Base-by-base conservation (phyloP, 2,113 vertebrate genomes). In the Micronycteris hirsuta region DNA sequence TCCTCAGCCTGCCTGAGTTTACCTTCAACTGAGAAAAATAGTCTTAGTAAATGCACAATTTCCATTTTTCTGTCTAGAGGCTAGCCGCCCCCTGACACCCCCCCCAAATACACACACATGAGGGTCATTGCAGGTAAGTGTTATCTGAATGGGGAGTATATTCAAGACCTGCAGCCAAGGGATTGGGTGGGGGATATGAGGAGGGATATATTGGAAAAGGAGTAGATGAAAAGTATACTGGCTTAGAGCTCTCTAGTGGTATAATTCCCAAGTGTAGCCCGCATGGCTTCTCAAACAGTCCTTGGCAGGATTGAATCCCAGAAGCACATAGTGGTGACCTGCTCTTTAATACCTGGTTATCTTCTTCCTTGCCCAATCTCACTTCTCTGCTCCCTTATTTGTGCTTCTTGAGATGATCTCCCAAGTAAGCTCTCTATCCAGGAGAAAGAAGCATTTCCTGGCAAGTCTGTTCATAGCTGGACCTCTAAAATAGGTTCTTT, bases 41-140 rank as follows among this genome's bases (percentile, higher is more conserved):
- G n/a, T 45, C 15, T 12, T 36, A 52, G 22, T 58, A n/a, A 89
- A 63, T 43, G 58, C 4, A 26, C 7, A 15, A 2, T 5, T 38
- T 49, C 19, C 65, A 49, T 36, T 47, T 43, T 76, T 38, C 38
- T 49, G 26, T 33, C 28, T 0, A 22, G 78, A 7, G 38, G 11
- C 73, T 56, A 41, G n/a, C n/a, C 10, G 2, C 17, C 38, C 22
- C 1, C 2, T 7, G 16, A 0, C 2, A 12, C 31, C 36, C 6
- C 43, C 8, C 5, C 43, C 43, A 43, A 61, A 31, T 26, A 63
- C 12, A 14, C 26, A 61, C 61, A 63, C 28, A 63, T 5, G 61
- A n/a, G n/a, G 16, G 45, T 56, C 49, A 1, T 49, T 28, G 38
- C 7, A 58, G 24, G 24, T 16, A 47, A 33, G 26, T 31, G 43